Evolutionary conservation across 1,140 invertebrate genomes (phyloP), one percentile per base, ranked within the genome.

Genomic region (Chionoecetes opilio): DNA sequence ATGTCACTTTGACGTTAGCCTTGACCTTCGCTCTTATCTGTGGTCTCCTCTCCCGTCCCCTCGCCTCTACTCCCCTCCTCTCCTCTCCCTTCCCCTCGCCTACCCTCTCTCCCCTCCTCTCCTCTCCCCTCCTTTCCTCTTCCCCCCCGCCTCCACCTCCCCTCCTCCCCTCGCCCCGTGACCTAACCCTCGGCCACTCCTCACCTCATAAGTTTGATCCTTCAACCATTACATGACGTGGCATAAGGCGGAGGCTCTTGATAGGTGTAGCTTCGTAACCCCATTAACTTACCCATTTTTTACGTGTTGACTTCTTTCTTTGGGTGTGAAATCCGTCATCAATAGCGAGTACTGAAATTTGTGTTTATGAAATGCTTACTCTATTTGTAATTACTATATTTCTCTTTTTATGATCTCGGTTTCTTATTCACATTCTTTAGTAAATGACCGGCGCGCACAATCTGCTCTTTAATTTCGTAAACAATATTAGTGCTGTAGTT

Each of bases 81-180:
- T 38, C 35, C 35, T 88, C 32, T 21, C 9, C 14, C 86, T 9
- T n/a, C n/a, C 3, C 38, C 86, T 26, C 34, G 0, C 0, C 29
- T 35, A 34, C 35, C 17, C 35, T 88, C 0, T 11, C 86, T 37
- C 35, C 32, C 9, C 6, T 17, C 14, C 3, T 88, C 32, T 11
- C 31, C 5, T n/a, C n/a, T 46, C 41, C 41, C 14, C 41, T 46
- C 41, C 14, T 35, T 17, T 17, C 38, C 6, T 5, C 38, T 21
- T 9, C 29, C 0, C 3, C 31, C 0, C 38, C n/a, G 3, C 38
- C 87, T 9, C 87, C 26, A 41, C 38, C 21, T 41, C 37, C 86
- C 86, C 41, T 37, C 35, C 86, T 88, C 37, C 14, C 35, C 86
- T 88, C 35, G n/a, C 86, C 38, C 86, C 32, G 9, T 88, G n/a